phyloP scores from a whole-genome alignment of 37 sponge, comb jelly and placozoan genomes.

The Agelas oroides region DNA sequence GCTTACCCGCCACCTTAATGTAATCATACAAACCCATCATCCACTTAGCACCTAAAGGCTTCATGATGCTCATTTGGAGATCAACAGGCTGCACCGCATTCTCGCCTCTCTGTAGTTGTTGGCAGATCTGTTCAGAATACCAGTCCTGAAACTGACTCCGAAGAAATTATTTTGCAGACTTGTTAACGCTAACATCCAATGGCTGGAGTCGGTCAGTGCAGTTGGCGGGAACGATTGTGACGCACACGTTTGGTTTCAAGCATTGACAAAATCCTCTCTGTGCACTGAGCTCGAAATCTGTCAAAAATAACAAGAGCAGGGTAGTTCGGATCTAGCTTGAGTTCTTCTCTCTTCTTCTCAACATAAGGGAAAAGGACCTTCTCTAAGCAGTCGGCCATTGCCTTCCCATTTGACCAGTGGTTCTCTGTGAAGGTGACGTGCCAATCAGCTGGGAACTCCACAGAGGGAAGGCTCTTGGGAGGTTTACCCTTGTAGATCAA shows the following conservation, averaged over 20 bases:
- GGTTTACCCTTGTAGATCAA: neutral
- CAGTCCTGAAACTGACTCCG: slow-evolving; percentile 40
- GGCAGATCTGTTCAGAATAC: slow-evolving; percentile 33
- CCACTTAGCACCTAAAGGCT: slow-evolving; percentile 66
- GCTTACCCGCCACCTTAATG: no score
- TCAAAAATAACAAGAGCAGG: slow-evolving; percentile 55
- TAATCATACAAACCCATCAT: slow-evolving; percentile 54
- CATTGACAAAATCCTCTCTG: neutral
- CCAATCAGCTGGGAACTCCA: slow-evolving; percentile 53
- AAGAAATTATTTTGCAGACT: slow-evolving; percentile 45
- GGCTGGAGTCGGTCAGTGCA: slow-evolving; percentile 44
- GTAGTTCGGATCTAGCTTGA: slow-evolving; percentile 15
- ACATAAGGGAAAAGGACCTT: slow-evolving; percentile 40
- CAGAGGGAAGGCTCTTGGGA: no score
- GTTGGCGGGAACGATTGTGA: slow-evolving; percentile 46
- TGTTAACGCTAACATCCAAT: slow-evolving; percentile 7
- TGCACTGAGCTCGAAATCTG: slow-evolving; percentile 45
- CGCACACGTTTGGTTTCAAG: slow-evolving; percentile 32
- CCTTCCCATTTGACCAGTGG: slow-evolving; percentile 63
- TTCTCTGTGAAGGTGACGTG: slow-evolving; percentile 44
- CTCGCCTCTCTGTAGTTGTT: neutral
- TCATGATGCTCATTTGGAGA: slow-evolving; percentile 35
- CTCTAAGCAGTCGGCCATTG: slow-evolving; percentile 38
- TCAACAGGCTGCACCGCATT: slow-evolving; percentile 14
- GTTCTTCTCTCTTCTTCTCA: slow-evolving; percentile 14